Evolutionary conservation across 2,888 invertebrate genomes (phyloP).

Genomic region (Podotricha telesiphe): DNA sequence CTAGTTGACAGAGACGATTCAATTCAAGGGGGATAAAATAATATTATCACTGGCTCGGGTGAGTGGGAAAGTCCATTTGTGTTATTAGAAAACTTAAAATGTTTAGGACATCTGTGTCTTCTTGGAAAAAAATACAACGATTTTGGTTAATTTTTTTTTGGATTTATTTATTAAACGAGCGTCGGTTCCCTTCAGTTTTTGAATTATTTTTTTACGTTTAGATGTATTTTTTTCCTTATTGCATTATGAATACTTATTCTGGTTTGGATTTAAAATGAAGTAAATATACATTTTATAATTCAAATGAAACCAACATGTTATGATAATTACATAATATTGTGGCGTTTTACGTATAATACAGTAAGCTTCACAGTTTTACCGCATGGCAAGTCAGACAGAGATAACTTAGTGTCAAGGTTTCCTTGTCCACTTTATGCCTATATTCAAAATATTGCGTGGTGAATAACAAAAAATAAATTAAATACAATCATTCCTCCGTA

Average conservation of each 20-base stretch:
- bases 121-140: conserved; percentile 42
- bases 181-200: conserved; percentile 18
- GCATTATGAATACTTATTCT: background rate
- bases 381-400: too few species aligned
- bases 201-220: conserved; percentile 15
- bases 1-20: conserved; percentile 54
- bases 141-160: conserved; percentile 42
- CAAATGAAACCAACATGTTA: background rate
- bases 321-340: too few species aligned
- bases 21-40: conserved; percentile 57
- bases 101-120: conserved; percentile 51
- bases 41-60: conserved; percentile 59
- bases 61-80: conserved; percentile 62
- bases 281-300: background rate
- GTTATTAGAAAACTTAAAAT: conserved; percentile 59
- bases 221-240: conserved; percentile 3
- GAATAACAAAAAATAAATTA: too few species aligned
- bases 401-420: too few species aligned
- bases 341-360: too few species aligned
- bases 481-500: too few species aligned
- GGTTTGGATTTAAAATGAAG: background rate
- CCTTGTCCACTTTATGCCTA: too few species aligned
- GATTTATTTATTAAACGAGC: conserved; percentile 24
- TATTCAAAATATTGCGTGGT: too few species aligned
- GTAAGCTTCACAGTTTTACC: too few species aligned